phyloP scores from a whole-genome alignment of 2,797 vertebrate genomes.

The Tragelaphus oryx region DNA sequence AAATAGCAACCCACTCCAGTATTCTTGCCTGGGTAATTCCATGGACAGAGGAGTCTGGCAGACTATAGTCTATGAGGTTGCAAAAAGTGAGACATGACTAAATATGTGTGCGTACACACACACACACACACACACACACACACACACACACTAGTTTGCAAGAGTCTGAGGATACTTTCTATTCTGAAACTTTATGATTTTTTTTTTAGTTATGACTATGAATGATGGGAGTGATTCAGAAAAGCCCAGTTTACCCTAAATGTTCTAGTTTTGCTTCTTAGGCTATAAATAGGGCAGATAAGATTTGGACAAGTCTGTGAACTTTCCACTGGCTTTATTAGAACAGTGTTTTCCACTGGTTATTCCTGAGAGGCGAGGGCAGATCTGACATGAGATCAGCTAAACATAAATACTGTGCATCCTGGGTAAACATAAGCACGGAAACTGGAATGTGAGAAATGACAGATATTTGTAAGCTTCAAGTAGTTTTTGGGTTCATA shows the following conservation, averaged over 20 bases:
- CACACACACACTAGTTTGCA: not conserved
- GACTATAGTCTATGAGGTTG: not conserved
- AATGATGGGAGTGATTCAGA: conserved; percentile 38
- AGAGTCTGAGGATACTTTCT: not conserved
- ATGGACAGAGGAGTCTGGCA: not conserved
- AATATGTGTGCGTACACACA: not conserved
- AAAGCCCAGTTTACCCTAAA: conserved; percentile 41
- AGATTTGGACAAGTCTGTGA: conserved; percentile 57
- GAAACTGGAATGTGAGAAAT: not conserved
- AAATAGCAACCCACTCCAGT: not conserved
- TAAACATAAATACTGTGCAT: not conserved
- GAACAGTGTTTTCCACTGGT: conserved; percentile 54
- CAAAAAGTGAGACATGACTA: not conserved
- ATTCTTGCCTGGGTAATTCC: not conserved
- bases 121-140: not conserved
- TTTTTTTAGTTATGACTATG: not conserved
- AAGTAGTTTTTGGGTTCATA: not conserved
- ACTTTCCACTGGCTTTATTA: conserved; percentile 64
- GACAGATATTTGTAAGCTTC: not conserved
- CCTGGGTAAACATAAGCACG: not conserved
- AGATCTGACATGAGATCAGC: conserved; percentile 37
- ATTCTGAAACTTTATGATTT: not conserved
- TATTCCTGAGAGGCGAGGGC: conserved; percentile 53
- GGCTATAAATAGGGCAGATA: conserved; percentile 59
- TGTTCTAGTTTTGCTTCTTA: conserved; percentile 52